Evolutionary conservation across 1,140 invertebrate species (phyloP), one percentile per base, ranked within the genome.

Genomic region (Capitella teleta): DNA sequence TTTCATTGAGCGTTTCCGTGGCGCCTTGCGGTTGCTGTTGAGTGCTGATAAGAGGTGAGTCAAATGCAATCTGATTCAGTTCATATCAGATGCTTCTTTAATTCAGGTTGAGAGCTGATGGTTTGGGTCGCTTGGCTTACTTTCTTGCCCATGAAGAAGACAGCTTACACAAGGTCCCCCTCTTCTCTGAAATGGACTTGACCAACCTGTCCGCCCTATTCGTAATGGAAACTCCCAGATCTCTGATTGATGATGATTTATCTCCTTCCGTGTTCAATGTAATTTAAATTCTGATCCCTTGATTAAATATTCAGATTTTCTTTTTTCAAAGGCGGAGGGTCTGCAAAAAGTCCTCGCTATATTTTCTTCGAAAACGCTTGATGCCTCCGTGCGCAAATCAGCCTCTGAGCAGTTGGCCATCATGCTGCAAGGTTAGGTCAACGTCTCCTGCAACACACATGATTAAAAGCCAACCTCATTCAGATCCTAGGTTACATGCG

Each of bases 371-470:
- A 41, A 52, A 5, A 61, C 60, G 36, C 62, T 68, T 2, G 68
- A 70, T 23, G 58, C 59, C 12, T 54, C 54, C 18, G 65, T 70
- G 2, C 66, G 62, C 49, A 64, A 66, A 38, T 66, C 68, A 1
- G 66, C 68, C 26, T 58, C 58, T 3, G 66, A 68, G 30, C 68
- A 68, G 49, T 51, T 70, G 21, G 60, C 65, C 30, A 61, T 68
- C 28, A 70, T 70, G 46, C 36, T 70, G 47, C 64, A 66, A 54
- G 64, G 67, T 65, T 47, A 41, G 51, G 46, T 8, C 25, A 30
- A n/a, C n/a, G n/a, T n/a, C n/a, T n/a, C n/a, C n/a, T n/a, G n/a
- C n/a, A n/a, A n/a, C n/a, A n/a, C n/a, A n/a, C n/a, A n/a, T n/a
- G n/a, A n/a, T n/a, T n/a, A n/a, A n/a, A n/a, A n/a, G n/a, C n/a